Evolutionary conservation across 2,888 invertebrate species (phyloP), one percentile per base, ranked within the genome.

Genomic region (Ypsolopha scabrella): DNA sequence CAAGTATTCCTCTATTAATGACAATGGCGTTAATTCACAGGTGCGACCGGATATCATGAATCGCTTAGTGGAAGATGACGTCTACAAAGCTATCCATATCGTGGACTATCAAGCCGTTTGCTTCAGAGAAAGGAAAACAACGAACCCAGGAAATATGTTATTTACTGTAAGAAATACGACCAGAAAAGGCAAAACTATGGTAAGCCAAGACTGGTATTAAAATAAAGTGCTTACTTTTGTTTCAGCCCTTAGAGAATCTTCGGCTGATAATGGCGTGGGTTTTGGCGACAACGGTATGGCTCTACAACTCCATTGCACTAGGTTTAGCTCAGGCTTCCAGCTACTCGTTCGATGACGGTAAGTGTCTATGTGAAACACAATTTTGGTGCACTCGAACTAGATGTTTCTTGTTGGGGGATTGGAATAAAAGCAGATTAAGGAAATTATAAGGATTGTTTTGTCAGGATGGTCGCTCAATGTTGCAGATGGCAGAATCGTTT

Each of bases 21-120:
- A 24, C 24, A 47, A 3, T 47, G 11, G 11, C 14, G 50, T 13
- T 37, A 13, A 14, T 49, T 61, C 60, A 37, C 60, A 86, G 86
- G 63, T 85, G 38, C 90, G 93, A 56, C 91, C 92, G 2, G 90
- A 91, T 45, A 89, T 96, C 33, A 94, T 96, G 93, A 82, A 88
- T 52, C 89, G 88, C 60, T 76, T 94, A 49, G 88, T 96, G 0
- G 89, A 90, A 53, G 92, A 93, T 55, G 90, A 90, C 7, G 91
- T 97, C 38, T 97, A 90, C 72, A 91, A 90, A 60, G 87, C 90
- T 52, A 90, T 95, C 9, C 88, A 90, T 51, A 89, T 96, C 51
- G 92, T 92, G 58, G 96, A 97, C 73, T 97, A 96, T 69, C 97
- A 97, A 77, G 95, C 94, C 0, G 94, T 96, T 14, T 97, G 96